phyloP scores from a whole-genome alignment of 1,140 invertebrate genomes.

The Drosophila pandora region DNA sequence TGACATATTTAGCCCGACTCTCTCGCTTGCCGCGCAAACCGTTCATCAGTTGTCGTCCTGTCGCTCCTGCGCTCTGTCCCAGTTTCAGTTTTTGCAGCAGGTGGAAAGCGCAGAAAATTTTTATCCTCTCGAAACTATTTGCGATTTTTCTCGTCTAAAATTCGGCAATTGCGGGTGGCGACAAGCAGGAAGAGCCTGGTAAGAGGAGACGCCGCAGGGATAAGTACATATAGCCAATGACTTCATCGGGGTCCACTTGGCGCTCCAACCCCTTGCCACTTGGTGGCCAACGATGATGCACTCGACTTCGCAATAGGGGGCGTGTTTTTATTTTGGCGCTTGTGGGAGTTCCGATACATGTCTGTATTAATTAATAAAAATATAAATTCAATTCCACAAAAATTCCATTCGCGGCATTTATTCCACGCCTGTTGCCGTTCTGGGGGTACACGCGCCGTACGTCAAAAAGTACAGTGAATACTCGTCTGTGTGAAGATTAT shows the following conservation, averaged over 20 bases:
- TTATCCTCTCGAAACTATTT: slow-evolving; percentile 4
- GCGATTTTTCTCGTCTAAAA: neutral
- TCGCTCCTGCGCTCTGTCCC: slow-evolving; percentile 11
- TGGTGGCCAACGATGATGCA: slow-evolving; percentile 30
- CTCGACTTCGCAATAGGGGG: slow-evolving; percentile 10
- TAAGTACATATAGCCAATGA: slow-evolving; percentile 28
- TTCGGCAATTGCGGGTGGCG: slow-evolving; percentile 2
- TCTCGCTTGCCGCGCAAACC: slow-evolving; percentile 20
- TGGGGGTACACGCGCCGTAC: slow-evolving; percentile 49
- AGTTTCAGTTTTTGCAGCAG: slow-evolving; percentile 4
- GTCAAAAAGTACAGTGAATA: slow-evolving; percentile 37
- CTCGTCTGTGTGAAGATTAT: too few relatives aligned
- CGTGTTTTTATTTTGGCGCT: slow-evolving; percentile 28
- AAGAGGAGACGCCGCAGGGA: slow-evolving; percentile 31
- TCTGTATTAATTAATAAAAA: slow-evolving; percentile 67
- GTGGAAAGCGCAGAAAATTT: slow-evolving; percentile 6
- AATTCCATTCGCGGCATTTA: slow-evolving; percentile 48
- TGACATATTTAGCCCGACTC: slow-evolving; percentile 8
- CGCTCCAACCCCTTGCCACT: slow-evolving; percentile 2
- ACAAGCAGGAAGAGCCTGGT: slow-evolving; percentile 27
- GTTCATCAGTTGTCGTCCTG: slow-evolving; percentile 2
- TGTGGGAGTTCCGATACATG: slow-evolving; percentile 35
- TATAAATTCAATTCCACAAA: slow-evolving; percentile 48
- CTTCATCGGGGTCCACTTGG: slow-evolving; percentile 25
- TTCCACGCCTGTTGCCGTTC: slow-evolving; percentile 31